Evolutionary conservation across 2,797 vertebrate species (phyloP).

Genomic region (Heteromormyrus szaboi): DNA sequence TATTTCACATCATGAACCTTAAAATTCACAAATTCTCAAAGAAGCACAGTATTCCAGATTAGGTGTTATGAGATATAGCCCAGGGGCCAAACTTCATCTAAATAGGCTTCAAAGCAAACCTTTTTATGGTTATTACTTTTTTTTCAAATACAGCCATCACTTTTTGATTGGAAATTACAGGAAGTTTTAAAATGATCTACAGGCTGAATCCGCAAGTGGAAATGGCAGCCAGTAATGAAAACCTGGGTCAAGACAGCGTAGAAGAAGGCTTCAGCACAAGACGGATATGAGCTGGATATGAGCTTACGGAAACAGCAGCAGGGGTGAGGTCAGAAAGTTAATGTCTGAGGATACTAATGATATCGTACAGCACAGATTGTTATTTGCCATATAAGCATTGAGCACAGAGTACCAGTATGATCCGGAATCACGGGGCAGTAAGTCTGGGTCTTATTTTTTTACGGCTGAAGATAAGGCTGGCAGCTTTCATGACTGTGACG

Average conservation of each 20-base stretch:
- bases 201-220: background rate
- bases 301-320: background rate
- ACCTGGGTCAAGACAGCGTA: background rate
- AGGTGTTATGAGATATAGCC: background rate
- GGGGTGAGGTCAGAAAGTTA: background rate
- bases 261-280: background rate
- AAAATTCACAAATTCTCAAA: background rate
- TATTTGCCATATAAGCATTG: background rate
- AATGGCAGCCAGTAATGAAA: background rate
- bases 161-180: background rate
- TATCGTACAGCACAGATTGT: background rate
- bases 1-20: background rate
- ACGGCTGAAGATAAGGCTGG: conserved; percentile 9
- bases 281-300: background rate
- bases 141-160: background rate
- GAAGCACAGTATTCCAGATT: background rate
- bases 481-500: conserved; percentile 17
- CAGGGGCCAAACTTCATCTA: background rate
- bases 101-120: background rate
- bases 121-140: background rate
- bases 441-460: background rate
- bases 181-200: background rate
- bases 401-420: background rate
- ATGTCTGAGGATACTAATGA: background rate
- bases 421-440: conserved; percentile 4